phyloP scores from a whole-genome alignment of 2,113 vertebrate genomes.

The Ptyas mucosa region DNA sequence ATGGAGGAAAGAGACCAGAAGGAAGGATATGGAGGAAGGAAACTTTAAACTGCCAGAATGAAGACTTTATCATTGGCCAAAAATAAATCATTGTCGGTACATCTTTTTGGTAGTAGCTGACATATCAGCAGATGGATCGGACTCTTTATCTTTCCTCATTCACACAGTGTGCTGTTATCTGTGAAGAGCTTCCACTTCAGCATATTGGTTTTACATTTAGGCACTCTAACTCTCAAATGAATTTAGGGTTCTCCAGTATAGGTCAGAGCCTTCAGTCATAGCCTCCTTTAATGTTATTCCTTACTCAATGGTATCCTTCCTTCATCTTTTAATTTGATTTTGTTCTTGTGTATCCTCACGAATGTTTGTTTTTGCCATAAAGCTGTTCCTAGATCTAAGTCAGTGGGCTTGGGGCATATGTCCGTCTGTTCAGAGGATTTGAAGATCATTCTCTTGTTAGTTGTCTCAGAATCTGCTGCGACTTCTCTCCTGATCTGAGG shows the following conservation, averaged over 20 bases:
- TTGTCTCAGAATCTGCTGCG: neutral
- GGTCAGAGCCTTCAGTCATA: neutral
- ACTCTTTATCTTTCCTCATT: neutral
- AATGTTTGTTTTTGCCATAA: neutral
- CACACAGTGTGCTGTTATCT: neutral
- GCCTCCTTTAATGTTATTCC: neutral
- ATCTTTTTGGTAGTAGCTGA: neutral
- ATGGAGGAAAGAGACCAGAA: neutral
- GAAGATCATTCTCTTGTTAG: neutral
- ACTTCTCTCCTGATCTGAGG: neutral
- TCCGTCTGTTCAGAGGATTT: neutral
- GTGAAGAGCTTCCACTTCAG: neutral
- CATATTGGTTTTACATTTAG: neutral
- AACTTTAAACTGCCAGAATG: neutral
- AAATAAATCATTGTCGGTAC: neutral
- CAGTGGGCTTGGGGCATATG: neutral
- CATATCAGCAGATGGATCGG: neutral
- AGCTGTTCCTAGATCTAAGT: neutral
- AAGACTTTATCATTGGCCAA: neutral
- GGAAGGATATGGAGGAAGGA: neutral
- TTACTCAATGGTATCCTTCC: neutral
- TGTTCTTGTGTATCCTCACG: neutral
- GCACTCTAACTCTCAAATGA: neutral
- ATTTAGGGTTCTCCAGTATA: neutral
- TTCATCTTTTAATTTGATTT: neutral